Base-by-base conservation (phyloP, 2,797 vertebrate genomes). In the Pseudochromis fuscus region DNA sequence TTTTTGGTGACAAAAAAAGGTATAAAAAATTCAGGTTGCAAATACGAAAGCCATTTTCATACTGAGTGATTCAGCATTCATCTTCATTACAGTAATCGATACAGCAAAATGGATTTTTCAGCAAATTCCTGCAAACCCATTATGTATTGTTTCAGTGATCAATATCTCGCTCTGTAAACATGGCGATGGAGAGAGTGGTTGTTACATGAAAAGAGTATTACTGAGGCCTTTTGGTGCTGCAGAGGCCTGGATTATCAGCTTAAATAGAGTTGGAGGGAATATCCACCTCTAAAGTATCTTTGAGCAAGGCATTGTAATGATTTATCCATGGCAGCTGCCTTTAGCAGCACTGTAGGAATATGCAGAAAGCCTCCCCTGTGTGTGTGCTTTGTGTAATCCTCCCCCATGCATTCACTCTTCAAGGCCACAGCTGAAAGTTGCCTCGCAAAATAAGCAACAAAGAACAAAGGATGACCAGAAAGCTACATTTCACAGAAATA, bases 21-120 rank as follows among this genome's bases (percentile, higher is more conserved):
- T 15, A 55, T 60, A 61, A 72, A 77, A 66, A 82, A 53, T 60
- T 24, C 61, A 68, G 48, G 53, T 44, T 64, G 70, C 51, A 78
- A 77, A 74, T 71, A 68, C 68, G 67, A 46, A n/a, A 76, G 67
- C 61, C 62, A 52, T 84, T 90, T 89, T 88, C 80, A 85, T 82
- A 77, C 51, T 9, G 30, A 66, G 67, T 57, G 73, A 87, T 85
- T 90, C 81, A 75, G 88, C 85, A 87, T 92, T 91, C 80, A 82
- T 94, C 87, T 90, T 93, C 86, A 91, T 93, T 86, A 90, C 73
- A 38, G 66, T 66, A 74, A 89, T 90, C 89, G 64, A 93, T 93
- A 84, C 31, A 50, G 79, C 75, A 75, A 87, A 86, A 90, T 87
- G 23, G 85, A 84, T 88, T 88, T 91, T 91, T 89, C 81, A 84